phyloP scores from a whole-genome alignment of 1,140 invertebrate genomes.

The Melipona quadrifasciata region DNA sequence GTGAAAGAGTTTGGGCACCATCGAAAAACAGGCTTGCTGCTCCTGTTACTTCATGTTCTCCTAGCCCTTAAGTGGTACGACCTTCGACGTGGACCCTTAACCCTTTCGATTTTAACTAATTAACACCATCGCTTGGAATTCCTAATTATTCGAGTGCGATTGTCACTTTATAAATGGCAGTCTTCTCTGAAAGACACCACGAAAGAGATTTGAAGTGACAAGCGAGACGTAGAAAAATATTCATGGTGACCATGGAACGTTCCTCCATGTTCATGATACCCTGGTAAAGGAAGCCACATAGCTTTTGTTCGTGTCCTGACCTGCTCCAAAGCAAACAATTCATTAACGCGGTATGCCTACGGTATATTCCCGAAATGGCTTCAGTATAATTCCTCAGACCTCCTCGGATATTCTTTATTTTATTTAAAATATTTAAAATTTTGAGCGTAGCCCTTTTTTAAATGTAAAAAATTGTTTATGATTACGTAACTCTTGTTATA shows the following conservation, averaged over 20 bases:
- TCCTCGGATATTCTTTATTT: too few species aligned
- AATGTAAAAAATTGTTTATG: too few species aligned
- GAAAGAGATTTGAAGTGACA: background rate
- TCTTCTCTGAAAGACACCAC: background rate
- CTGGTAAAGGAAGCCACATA: constrained; percentile 49
- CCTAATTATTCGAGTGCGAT: background rate
- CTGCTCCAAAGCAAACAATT: background rate
- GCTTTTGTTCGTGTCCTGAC: constrained; percentile 60
- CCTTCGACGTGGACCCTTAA: constrained; percentile 58
- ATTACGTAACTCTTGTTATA: too few species aligned
- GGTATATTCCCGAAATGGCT: too few species aligned
- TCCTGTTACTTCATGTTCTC: constrained; percentile 57
- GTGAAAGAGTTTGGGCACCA: constrained; percentile 47
- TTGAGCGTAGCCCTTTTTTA: too few species aligned
- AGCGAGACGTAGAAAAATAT: background rate
- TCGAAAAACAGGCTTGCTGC: constrained; percentile 15
- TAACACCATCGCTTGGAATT: background rate
- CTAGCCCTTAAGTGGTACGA: constrained; percentile 67
- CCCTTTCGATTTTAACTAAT: constrained; percentile 50
- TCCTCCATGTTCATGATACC: constrained; percentile 24
- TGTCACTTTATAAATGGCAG: background rate
- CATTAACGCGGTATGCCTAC: background rate
- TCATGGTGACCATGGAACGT: constrained; percentile 18
- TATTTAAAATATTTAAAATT: too few species aligned
- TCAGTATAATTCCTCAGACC: too few species aligned